A percentile compares a stretch with the other conserved stretches of the same genome.
These are phyloP conservation scores for Nomada ferruginata DNA, from an alignment of 2,888 invertebrate species.

Conservation along the genomic window DNA sequence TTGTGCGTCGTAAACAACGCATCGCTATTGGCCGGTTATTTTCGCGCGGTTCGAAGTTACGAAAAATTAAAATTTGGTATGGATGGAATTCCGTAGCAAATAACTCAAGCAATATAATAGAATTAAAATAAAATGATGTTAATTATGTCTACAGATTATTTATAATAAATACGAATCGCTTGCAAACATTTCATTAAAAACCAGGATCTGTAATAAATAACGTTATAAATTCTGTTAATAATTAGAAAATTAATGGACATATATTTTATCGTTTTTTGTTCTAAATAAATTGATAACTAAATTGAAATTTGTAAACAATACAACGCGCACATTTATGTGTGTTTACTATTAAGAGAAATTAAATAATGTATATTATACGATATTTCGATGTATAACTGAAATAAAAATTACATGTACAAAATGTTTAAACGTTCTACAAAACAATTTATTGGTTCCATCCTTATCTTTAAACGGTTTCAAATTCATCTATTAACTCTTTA, in stretches of 20 bases:
- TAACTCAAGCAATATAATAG: background rate
- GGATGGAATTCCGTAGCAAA: background rate
- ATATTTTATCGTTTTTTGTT: no score
- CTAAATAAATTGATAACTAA: no score
- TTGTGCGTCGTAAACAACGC: slow-evolving; percentile 78
- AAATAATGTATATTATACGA: no score
- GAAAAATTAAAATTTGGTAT: background rate
- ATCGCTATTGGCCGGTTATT: slow-evolving; percentile 65
- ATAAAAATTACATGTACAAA: background rate
- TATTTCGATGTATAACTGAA: background rate
- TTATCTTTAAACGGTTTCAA: background rate
- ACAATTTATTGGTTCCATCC: background rate
- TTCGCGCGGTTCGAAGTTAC: slow-evolving; percentile 68
- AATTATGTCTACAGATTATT: background rate
- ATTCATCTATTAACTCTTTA: slow-evolving; percentile 34
- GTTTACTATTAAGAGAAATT: no score
- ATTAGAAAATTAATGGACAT: no score
- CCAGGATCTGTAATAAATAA: background rate
- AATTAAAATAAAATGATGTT: background rate
- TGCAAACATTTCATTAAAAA: background rate
- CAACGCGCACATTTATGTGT: no score
- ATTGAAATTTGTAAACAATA: no score
- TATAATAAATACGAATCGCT: background rate
- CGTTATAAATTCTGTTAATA: background rate
- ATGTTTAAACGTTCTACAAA: background rate